These are phyloP conservation scores for Ptyas mucosa DNA, from an alignment of 2,113 vertebrate genomes.

Conservation along the genomic window DNA sequence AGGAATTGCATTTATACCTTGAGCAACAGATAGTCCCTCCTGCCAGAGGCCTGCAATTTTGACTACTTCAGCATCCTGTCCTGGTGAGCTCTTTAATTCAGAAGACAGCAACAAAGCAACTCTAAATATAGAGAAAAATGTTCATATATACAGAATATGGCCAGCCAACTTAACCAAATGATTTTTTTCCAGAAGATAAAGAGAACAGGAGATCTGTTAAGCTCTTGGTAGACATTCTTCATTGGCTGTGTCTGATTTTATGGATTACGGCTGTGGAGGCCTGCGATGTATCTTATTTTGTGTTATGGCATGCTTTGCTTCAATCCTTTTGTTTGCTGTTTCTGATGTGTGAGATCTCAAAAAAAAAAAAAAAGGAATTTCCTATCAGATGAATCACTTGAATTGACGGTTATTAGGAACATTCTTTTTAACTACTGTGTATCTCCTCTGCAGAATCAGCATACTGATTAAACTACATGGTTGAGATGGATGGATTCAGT, in stretches of 20 bases:
- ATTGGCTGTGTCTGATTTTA: not conserved
- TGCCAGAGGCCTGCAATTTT: not conserved
- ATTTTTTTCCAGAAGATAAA: not conserved
- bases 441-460: slow-evolving; percentile 24
- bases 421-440: slow-evolving; percentile 20
- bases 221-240: not conserved
- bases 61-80: not conserved
- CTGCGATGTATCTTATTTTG: not conserved
- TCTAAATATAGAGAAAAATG: not conserved
- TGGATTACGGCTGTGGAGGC: not conserved
- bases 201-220: not conserved
- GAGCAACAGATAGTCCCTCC: not conserved
- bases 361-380: not conserved
- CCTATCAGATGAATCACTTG: not conserved
- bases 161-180: not conserved
- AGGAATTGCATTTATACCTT: not conserved
- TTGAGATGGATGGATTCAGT: slow-evolving; percentile 8
- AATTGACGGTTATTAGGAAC: slow-evolving; percentile 32
- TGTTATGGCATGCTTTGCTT: not conserved
- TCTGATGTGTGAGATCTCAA: not conserved
- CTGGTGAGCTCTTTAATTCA: not conserved
- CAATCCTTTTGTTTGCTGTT: slow-evolving; percentile 5
- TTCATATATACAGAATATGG: not conserved
- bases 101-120: not conserved
- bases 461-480: not conserved